These are phyloP conservation scores for Eleutherodactylus coqui DNA, from an alignment of 2,797 vertebrate species.

Conservation along the genomic window DNA sequence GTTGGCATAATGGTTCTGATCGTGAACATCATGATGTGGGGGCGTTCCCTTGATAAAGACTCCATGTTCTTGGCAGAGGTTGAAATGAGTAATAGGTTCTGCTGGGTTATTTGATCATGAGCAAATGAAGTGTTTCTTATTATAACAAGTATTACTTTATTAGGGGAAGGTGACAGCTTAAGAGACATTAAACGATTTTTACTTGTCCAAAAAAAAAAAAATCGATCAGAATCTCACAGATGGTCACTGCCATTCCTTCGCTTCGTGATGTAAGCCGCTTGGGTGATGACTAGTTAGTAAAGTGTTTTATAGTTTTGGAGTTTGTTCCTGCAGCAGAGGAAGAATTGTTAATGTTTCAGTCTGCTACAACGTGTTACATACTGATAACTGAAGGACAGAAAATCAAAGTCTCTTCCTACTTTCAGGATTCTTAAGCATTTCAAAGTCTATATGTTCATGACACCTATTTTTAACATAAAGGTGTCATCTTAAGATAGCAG, in stretches of 20 bases:
- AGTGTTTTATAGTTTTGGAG: conserved; percentile 38
- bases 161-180: conserved; percentile 47
- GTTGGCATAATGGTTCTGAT: conserved; percentile 68
- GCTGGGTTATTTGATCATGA: conserved; percentile 72
- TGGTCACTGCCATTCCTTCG: conserved; percentile 6
- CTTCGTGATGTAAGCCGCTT: conserved; percentile 9
- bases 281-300: conserved; percentile 43
- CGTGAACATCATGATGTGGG: conserved; percentile 70
- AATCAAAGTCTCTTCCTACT: conserved; percentile 1
- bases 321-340: conserved; percentile 10
- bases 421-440: neutral
- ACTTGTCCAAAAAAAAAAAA: conserved; percentile 20
- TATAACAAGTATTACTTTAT: conserved; percentile 54
- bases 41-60: conserved; percentile 70
- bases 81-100: conserved; percentile 73
- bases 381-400: conserved; percentile 40
- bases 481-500: neutral
- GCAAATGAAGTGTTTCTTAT: conserved; percentile 68
- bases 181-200: conserved; percentile 28
- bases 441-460: neutral
- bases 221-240: conserved; percentile 3
- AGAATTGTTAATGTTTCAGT: neutral
- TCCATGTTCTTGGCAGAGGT: conserved; percentile 71
- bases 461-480: neutral
- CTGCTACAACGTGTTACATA: conserved; percentile 42